Base-by-base conservation (phyloP, 64 coral and sea anemone genomes). In the Actinia tenebrosa region DNA sequence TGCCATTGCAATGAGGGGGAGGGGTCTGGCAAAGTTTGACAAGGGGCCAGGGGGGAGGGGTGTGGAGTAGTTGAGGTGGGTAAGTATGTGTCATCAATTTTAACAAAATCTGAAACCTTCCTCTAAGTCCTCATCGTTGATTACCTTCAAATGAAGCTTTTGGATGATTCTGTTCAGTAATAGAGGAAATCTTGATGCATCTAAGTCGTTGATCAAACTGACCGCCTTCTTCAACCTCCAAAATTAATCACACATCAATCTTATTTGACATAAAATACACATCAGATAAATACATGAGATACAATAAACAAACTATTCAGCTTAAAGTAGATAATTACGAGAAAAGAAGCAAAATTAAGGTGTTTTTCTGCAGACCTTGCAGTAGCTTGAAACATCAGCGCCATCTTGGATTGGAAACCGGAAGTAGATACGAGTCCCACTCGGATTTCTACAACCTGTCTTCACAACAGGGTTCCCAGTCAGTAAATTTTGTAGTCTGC, bases 131-230 rank as follows among this genome's bases (percentile, higher is more conserved):
- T 79, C 6, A 17, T 79, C 13, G 10, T 56, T 22, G 45, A 78
- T 66, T 64, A 95, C 94, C 90, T 91, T 95, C 30, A 92, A 84
- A 95, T 95, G 94, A 6, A 95, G 90, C 50, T 95, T 95, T 43
- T 95, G 94, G 56, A 89, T 82, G 83, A 95, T 95, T 60, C 94
- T 92, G 42, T 77, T 92, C 7, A 95, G 71, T 22, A 95, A 79
- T 9, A 92, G 82, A 27, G 90, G 94, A 52, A 95, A 95, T 52
- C 84, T 92, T 9, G 94, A 52, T 59, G 83, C 46, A 30, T 95
- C 94, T 30, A 95, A 44, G 44, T 77, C 66, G 71, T 95, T 95
- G 50, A 87, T 92, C 45, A 95, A 77, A 43, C 79, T 53, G 44
- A 95, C 94, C 45, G 87, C 94, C 50, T 86, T 95, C 87, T 92